Evolutionary conservation across 2,797 vertebrate species (phyloP), one percentile per base, ranked within the genome.

Genomic region (Aythya fuligula): DNA sequence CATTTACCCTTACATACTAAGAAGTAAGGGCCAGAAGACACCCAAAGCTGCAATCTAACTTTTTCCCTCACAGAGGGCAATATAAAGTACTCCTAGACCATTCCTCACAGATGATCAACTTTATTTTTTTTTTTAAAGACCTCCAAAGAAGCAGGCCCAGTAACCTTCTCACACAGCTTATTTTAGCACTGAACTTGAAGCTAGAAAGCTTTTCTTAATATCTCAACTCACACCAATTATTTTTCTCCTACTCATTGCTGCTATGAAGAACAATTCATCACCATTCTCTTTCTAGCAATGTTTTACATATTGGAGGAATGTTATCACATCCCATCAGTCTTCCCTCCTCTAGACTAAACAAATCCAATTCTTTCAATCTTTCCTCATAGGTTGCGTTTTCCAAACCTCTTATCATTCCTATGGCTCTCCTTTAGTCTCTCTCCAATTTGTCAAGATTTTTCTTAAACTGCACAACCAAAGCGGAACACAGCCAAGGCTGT

Each of bases 371-470:
- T 85, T 96, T 96, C 95, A 97, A 95, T 96, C 96, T 97, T 96
- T 87, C 85, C 92, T 94, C 92, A 89, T 80, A 81, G 91, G 92
- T 73, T 94, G 86, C 6, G 0, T 97, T 95, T 96, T 97, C 95
- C 95, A 96, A 97, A 93, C 75, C 87, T 96, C 94, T 96, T 97
- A 97, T 96, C 96, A 92, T 96, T 95, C 95, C 89, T 94, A 87
- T 10, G 66, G 76, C 89, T 96, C 87, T 94, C 94, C 85, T 96
- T 93, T 76, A 87, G 82, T 94, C 79, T 83, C 75, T 76, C 79
- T 95, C 89, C 92, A 92, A 89, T 92, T 93, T 93, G 87, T 96
- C 96, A 96, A 87, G 89, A 75, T 70, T 94, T 86, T 89, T 58
- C 87, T 93, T 88, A 85, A 93, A 60, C 89, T 60, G 79, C 51